Conservation (phyloP, 2,888 invertebrate species). For the Octonoba sinensis region DNA sequence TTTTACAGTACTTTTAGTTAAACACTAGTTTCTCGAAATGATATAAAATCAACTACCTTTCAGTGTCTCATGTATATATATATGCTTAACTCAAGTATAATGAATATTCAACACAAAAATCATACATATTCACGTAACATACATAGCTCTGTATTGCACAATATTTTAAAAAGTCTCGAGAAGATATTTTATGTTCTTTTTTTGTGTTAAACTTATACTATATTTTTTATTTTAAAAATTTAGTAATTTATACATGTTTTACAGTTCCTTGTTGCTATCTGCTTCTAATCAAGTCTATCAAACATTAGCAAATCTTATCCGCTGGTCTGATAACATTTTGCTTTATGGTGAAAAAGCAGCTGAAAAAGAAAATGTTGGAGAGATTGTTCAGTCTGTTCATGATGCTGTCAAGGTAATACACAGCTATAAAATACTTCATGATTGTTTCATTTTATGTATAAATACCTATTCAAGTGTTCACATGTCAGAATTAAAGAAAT, state of each 20-base stretch:
- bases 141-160: too few species aligned
- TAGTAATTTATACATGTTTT: constrained; percentile 65
- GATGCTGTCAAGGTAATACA: constrained; percentile 79
- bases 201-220: not conserved
- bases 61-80: too few species aligned
- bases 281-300: constrained; percentile 89
- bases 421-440: not conserved
- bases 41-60: too few species aligned
- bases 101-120: too few species aligned
- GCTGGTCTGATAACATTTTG: constrained; percentile 89
- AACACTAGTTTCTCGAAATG: too few species aligned
- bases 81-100: too few species aligned
- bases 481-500: too few species aligned
- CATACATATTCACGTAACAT: too few species aligned
- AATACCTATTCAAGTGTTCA: not conserved
- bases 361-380: constrained; percentile 77
- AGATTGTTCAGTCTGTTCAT: constrained; percentile 80
- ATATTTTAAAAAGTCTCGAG: too few species aligned
- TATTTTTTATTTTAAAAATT: too few species aligned
- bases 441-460: not conserved
- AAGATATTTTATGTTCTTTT: not conserved
- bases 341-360: constrained; percentile 72
- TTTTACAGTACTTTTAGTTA: too few species aligned
- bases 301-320: constrained; percentile 86
- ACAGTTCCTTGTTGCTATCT: constrained; percentile 80